phyloP scores from a whole-genome alignment of 2,797 vertebrate species.

The Intellagama lesueurii region DNA sequence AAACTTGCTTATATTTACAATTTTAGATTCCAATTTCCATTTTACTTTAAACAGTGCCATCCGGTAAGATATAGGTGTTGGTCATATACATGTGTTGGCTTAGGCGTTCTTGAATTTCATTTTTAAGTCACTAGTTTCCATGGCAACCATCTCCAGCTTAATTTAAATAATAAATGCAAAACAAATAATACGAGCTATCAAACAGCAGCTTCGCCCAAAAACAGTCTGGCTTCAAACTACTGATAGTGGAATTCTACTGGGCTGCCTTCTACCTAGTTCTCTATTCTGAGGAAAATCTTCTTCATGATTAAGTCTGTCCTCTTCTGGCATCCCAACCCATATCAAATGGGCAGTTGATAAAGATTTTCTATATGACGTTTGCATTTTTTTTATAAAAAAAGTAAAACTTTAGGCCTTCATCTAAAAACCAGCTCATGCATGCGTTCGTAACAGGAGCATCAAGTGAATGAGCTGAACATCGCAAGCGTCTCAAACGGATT shows the following conservation, averaged over 20 bases:
- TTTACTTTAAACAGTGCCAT: neutral
- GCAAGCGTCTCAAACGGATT: neutral
- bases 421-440: neutral
- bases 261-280: neutral
- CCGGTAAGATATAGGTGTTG: neutral
- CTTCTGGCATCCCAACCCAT: neutral
- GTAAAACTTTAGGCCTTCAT: neutral
- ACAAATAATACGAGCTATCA: neutral
- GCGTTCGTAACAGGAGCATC: neutral
- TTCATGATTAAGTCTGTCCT: neutral
- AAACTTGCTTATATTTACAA: neutral
- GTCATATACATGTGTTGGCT: neutral
- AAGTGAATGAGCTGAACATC: neutral
- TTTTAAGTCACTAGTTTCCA: conserved; percentile 32
- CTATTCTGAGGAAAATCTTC: neutral
- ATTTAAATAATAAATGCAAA: conserved; percentile 11
- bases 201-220: neutral
- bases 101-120: neutral
- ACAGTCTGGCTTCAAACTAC: neutral
- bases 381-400: neutral
- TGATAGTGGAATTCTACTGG: neutral
- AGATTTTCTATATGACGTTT: too few relatives aligned
- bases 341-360: too few relatives aligned
- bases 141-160: conserved; percentile 17
- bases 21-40: neutral